These are phyloP conservation scores for Drosophila albomicans DNA, from an alignment of 1,140 invertebrate genomes.

Conservation along the genomic window DNA sequence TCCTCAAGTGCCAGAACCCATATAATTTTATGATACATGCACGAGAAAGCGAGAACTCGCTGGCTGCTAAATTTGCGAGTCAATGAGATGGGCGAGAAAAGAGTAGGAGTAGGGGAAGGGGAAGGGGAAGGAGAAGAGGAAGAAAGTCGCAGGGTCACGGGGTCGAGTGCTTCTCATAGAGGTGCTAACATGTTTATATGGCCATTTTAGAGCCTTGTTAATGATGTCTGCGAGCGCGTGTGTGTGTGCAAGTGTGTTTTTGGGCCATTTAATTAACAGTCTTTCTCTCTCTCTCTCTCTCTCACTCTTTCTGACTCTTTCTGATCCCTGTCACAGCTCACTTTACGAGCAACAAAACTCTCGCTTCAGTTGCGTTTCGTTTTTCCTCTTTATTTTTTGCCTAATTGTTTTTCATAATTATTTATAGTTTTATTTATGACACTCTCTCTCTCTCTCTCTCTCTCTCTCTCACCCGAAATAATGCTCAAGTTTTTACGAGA, in stretches of 20 bases:
- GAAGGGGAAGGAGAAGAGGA: not conserved
- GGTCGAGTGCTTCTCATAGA: conserved; percentile 24
- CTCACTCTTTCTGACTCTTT: too few species aligned
- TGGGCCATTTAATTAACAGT: conserved; percentile 18
- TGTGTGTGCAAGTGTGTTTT: not conserved
- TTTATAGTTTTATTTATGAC: conserved; percentile 68
- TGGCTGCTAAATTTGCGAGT: conserved; percentile 1
- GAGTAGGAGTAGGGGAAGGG: not conserved
- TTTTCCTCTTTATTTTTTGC: conserved; percentile 11
- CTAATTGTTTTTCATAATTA: conserved; percentile 73
- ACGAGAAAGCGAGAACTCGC: not conserved
- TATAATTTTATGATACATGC: conserved; percentile 70
- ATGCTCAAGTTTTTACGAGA: conserved; percentile 29
- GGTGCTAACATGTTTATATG: conserved; percentile 47
- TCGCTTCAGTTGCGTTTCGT: not conserved
- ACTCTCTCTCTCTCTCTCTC: not conserved
- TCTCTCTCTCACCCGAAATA: not conserved
- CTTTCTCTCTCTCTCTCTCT: not conserved
- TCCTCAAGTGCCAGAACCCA: conserved; percentile 45
- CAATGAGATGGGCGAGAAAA: conserved; percentile 15
- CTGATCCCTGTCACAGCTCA: conserved; percentile 13
- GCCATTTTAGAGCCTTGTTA: conserved; percentile 34
- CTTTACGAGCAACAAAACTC: not conserved
- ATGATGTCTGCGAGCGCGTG: conserved; percentile 3
- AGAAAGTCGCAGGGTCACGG: not conserved